phyloP scores from a whole-genome alignment of 53 echinoderm and acorn worm species.

The Zoroaster sp. region DNA sequence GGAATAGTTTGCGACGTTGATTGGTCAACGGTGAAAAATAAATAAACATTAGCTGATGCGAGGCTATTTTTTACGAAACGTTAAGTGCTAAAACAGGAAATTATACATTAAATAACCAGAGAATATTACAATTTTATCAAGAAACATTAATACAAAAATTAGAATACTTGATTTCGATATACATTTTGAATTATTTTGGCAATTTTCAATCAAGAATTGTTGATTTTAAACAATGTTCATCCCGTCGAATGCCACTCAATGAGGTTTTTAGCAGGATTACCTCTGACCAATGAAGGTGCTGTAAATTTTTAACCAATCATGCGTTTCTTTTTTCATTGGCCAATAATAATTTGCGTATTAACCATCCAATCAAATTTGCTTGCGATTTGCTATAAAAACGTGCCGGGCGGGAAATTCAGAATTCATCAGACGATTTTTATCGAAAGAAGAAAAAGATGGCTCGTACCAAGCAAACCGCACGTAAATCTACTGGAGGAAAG shows the following conservation, averaged over 20 bases:
- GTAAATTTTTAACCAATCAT: background rate
- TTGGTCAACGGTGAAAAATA: constrained; percentile 14
- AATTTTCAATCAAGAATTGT: background rate
- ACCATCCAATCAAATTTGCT: constrained; percentile 34
- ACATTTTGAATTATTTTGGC: background rate
- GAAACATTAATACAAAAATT: background rate
- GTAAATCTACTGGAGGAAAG: constrained; percentile 97
- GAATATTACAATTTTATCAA: background rate
- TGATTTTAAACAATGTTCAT: background rate
- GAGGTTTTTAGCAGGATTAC: background rate
- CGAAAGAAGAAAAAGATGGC: constrained; percentile 64
- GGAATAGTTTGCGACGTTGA: background rate
- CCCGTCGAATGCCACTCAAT: background rate
- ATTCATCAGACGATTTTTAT: constrained; percentile 18
- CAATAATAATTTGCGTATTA: background rate
- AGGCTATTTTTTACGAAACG: background rate
- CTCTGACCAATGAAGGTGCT: background rate
- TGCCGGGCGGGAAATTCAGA: constrained; percentile 38
- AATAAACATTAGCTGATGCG: constrained; percentile 9
- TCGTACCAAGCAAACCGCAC: constrained; percentile 98
- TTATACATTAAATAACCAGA: background rate
- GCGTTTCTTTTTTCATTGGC: background rate
- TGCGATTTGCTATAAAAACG: background rate
- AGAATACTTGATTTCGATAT: background rate
- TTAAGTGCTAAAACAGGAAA: background rate